These are phyloP conservation scores for Mormyrus proboscirostris DNA, from an alignment of 2,797 vertebrate genomes.

Conservation along the genomic window DNA sequence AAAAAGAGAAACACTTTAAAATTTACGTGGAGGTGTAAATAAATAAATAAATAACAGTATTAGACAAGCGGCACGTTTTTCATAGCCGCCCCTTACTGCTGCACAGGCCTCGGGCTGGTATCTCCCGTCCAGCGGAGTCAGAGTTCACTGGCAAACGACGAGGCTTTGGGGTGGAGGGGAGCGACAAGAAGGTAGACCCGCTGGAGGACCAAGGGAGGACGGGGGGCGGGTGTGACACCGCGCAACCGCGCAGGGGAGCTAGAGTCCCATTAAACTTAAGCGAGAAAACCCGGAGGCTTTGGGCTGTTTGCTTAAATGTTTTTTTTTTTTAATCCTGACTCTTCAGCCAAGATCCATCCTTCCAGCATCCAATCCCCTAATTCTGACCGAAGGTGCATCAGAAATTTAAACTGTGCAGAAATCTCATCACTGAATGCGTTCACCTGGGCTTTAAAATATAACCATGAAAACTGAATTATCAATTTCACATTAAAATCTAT, in stretches of 20 bases:
- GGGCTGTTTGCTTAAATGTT: neutral
- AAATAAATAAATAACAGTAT: conserved; percentile 40
- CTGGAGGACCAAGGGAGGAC: conserved; percentile 15
- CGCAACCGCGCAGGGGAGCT: neutral
- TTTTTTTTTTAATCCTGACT: neutral
- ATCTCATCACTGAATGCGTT: neutral
- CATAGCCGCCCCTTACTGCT: conserved; percentile 63
- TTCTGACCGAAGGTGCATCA: neutral
- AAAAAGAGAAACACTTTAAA: conserved; percentile 23
- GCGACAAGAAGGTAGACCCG: conserved; percentile 9
- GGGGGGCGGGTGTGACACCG: neutral
- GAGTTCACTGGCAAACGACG: conserved; percentile 75
- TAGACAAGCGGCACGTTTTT: conserved; percentile 52
- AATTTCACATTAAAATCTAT: neutral
- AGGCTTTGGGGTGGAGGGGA: conserved; percentile 45
- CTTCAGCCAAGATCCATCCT: neutral
- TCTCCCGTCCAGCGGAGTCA: conserved; percentile 73
- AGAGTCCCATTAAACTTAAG: neutral
- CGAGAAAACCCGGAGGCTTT: neutral
- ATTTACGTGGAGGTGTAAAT: conserved; percentile 31
- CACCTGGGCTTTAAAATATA: neutral
- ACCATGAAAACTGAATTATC: neutral
- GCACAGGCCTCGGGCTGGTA: conserved; percentile 74
- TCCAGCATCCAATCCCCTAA: neutral
- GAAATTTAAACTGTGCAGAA: neutral